Evolutionary conservation across 2,888 invertebrate genomes (phyloP), one percentile per base, ranked within the genome.

Genomic region (Agrochola litura): DNA sequence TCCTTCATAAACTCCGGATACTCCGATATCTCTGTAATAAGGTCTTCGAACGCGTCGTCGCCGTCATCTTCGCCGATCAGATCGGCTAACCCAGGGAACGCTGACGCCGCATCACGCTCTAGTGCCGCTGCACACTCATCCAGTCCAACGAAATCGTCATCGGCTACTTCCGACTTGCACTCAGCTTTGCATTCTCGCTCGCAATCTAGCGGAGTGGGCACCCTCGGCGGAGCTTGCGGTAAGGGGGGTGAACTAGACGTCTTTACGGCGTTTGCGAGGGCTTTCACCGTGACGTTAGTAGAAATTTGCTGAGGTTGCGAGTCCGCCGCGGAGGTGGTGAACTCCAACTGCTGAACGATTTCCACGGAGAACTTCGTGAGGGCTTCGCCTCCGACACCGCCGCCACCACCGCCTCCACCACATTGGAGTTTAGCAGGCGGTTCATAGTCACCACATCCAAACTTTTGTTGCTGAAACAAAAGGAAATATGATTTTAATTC

Each of bases 301-400:
- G 98, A 98, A 88, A 99, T 99, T 95, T 99, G 98, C 92, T 99
- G 98, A 73, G 98, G 98, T 92, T 98, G 98, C 12, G 98, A 98
- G 92, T 98, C 98, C 67, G 98, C 98, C 73, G 98, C 98, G 67
- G 98, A 98, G 63, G 98, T 98, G 83, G 98, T 98, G 93, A 99
- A 99, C 94, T 99, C 98, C 74, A 98, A 96, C 93, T 98, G 99
- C 93, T 99, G 99, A 41, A 99, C 99, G 90, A 99, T 99, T 95
- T 99, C 99, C 82, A 99, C 99, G 8, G 98, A 98, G 96, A 99
- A 99, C 94, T 99, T 99, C 80, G 96, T 97, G 86, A 97, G 95
- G 41, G 96, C 97, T 89, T 97, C 97, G 86, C 96, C 96, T 75
- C 95, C 94, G 65, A 95, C 96, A 61, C 92, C 95, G 73, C 94